Evolutionary conservation across 1,140 invertebrate genomes (phyloP).

Genomic region (Battus philenor): DNA sequence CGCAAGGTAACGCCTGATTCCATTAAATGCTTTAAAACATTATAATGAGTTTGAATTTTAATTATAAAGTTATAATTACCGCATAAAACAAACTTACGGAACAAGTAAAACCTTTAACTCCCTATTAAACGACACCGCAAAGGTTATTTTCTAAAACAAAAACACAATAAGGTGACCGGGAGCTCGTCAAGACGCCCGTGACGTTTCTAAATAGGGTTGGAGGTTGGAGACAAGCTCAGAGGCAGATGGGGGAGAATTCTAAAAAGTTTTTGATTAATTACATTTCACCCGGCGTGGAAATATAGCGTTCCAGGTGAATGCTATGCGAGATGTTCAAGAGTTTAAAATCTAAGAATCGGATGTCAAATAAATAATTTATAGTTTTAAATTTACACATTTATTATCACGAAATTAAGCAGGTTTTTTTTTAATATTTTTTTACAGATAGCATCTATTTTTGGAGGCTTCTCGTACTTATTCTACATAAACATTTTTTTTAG

Average conservation of each 20-base stretch:
- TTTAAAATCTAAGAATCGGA: too few species aligned
- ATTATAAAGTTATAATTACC: slow-evolving; percentile 10
- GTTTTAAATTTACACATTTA: too few species aligned
- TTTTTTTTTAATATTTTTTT: too few species aligned
- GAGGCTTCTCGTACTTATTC: too few species aligned
- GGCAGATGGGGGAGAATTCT: slow-evolving; percentile 26
- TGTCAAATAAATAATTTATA: too few species aligned
- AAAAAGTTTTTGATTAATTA: slow-evolving; percentile 71
- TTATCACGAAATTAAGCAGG: too few species aligned
- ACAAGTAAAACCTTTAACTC: slow-evolving; percentile 10
- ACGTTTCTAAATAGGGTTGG: slow-evolving; percentile 17
- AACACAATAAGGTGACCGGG: background rate
- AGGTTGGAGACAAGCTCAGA: slow-evolving; percentile 10
- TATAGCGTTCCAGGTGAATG: slow-evolving; percentile 59
- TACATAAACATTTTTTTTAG: too few species aligned
- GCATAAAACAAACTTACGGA: background rate
- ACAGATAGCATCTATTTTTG: too few species aligned
- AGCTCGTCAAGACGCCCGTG: slow-evolving; percentile 7
- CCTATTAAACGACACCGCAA: slow-evolving; percentile 1
- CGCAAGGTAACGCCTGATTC: too few species aligned
- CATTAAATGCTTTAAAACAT: too few species aligned
- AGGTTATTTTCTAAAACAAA: slow-evolving; percentile 5
- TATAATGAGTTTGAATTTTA: too few species aligned
- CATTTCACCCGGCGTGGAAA: slow-evolving; percentile 53
- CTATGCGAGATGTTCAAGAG: slow-evolving; percentile 30